Conservation (phyloP, 2,888 invertebrate species). For the Thalpophila matura region DNA sequence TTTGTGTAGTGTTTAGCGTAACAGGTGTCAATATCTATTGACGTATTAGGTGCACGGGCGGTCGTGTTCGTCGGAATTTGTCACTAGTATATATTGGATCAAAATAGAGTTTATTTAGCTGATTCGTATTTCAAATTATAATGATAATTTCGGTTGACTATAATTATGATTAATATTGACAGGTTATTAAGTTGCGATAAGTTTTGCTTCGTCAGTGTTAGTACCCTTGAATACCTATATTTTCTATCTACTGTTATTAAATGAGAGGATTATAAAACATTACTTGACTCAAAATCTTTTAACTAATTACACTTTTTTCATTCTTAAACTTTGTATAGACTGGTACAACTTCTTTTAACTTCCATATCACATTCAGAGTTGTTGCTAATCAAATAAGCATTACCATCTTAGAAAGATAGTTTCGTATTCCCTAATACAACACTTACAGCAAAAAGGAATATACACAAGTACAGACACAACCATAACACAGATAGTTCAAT, state of each 20-base stretch:
- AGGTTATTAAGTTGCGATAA: no score
- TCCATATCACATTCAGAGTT: no score
- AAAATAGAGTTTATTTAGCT: constrained; percentile 10
- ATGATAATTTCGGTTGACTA: background rate
- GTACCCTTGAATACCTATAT: no score
- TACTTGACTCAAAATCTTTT: no score
- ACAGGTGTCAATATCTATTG: constrained; percentile 79
- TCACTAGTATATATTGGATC: background rate
- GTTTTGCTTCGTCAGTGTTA: background rate
- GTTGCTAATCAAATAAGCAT: background rate
- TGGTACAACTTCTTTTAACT: no score
- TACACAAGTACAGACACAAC: background rate
- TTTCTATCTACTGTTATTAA: no score
- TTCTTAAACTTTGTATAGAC: no score
- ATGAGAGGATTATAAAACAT: no score
- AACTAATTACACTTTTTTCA: no score
- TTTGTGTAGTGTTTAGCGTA: constrained; percentile 70
- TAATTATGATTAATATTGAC: no score
- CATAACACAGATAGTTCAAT: constrained; percentile 38
- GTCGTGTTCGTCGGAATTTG: constrained; percentile 23
- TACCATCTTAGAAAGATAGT: background rate
- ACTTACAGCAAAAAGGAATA: background rate
- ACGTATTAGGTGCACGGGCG: constrained; percentile 24
- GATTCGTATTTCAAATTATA: background rate
- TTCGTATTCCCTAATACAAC: background rate